A percentile compares a stretch with the other conserved stretches of the same genome.
Conservation (phyloP, 2,888 invertebrate genomes). For the Mesorhabditis sp. region DNA sequence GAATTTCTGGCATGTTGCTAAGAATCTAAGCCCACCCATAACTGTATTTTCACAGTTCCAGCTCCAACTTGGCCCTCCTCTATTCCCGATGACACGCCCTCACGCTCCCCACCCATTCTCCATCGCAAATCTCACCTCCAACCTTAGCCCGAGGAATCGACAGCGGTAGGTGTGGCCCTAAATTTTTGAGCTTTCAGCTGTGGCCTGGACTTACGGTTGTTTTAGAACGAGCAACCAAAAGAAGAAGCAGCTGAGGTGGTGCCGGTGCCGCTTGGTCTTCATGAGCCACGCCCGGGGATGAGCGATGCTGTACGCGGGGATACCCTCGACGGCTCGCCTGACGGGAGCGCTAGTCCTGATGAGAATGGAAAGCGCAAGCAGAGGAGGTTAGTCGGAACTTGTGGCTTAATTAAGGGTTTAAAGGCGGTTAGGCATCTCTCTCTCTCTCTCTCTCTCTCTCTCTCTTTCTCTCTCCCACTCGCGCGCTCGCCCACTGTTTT, state of each 20-base stretch:
- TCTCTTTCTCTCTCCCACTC: too few species aligned
- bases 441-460: too few species aligned
- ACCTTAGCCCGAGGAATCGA: not conserved
- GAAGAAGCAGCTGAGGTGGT: not conserved
- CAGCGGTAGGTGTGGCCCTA: not conserved
- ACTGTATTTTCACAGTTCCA: not conserved
- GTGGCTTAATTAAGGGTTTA: too few species aligned
- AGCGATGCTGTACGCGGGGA: not conserved
- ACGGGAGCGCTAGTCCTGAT: slow-evolving; percentile 43
- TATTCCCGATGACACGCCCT: not conserved
- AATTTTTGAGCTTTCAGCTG: not conserved
- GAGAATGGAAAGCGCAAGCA: slow-evolving; percentile 52
- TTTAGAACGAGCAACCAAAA: not conserved
- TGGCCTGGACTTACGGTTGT: not conserved
- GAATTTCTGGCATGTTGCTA: too few species aligned
- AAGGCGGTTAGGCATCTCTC: too few species aligned
- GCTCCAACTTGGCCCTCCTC: not conserved
- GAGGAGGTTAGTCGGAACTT: slow-evolving; percentile 23
- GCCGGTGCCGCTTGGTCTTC: not conserved
- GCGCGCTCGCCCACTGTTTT: too few species aligned
- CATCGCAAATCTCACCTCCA: not conserved
- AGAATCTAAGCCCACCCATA: too few species aligned
- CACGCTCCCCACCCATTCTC: not conserved
- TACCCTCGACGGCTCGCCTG: slow-evolving; percentile 8
- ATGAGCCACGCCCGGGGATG: not conserved